Percentiles rank a stretch among this genome's conserved stretches.
These are phyloP conservation scores for Squalus acanthias DNA, from an alignment of 2,797 vertebrate genomes.

Conservation along the genomic window DNA sequence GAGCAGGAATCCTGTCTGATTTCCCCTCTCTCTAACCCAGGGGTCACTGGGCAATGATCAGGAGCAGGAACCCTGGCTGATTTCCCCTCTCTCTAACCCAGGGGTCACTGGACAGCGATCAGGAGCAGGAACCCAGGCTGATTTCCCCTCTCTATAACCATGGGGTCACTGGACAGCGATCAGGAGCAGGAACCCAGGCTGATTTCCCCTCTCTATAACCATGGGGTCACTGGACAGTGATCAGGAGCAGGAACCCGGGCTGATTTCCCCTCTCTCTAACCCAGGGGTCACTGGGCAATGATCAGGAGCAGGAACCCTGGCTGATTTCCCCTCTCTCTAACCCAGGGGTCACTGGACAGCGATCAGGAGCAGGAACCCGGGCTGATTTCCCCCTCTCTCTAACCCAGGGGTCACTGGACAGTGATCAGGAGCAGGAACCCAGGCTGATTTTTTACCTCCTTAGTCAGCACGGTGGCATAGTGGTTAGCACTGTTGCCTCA, in stretches of 20 bases:
- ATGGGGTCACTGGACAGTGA: background rate
- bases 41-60: background rate
- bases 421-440: too few species aligned
- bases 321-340: too few species aligned
- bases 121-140: background rate
- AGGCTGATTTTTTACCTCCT: too few species aligned
- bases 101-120: background rate
- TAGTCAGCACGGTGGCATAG: too few species aligned
- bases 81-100: background rate
- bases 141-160: too few species aligned
- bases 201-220: background rate
- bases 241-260: background rate
- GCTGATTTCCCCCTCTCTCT: too few species aligned
- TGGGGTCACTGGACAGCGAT: background rate
- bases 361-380: too few species aligned
- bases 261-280: background rate
- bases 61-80: background rate
- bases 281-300: background rate
- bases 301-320: background rate
- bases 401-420: too few species aligned
- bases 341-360: too few species aligned
- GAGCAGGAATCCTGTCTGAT: background rate
- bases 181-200: background rate
- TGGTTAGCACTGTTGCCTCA: too few species aligned
- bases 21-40: background rate